phyloP scores from a whole-genome alignment of 2,797 vertebrate species.

The Yasuhikotakia modesta region DNA sequence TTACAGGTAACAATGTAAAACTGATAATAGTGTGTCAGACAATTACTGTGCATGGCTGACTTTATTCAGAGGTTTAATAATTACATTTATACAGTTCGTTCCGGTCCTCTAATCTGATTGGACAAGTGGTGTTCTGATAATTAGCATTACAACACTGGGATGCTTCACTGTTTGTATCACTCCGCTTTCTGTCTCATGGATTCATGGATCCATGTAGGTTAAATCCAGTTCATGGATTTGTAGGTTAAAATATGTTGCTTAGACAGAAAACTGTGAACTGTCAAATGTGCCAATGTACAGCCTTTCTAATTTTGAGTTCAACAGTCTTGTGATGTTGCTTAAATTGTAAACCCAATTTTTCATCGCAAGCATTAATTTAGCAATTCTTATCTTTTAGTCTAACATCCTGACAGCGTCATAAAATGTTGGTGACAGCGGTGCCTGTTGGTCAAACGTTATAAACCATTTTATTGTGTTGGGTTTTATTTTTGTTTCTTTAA shows the following conservation, averaged over 20 bases:
- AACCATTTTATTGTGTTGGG: too few species aligned
- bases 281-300: neutral
- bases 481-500: too few species aligned
- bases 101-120: neutral
- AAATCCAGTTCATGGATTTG: too few species aligned
- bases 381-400: too few species aligned
- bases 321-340: neutral
- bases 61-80: constrained; percentile 6
- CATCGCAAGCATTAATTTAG: neutral
- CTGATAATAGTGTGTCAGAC: constrained; percentile 20
- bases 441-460: too few species aligned
- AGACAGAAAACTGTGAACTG: too few species aligned
- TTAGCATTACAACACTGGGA: neutral
- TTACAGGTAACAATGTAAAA: constrained; percentile 33
- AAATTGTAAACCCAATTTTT: neutral
- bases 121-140: neutral
- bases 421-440: too few species aligned
- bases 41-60: neutral
- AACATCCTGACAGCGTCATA: too few species aligned
- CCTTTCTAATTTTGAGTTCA: neutral
- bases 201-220: too few species aligned
- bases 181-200: neutral
- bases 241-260: too few species aligned
- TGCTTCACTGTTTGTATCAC: neutral
- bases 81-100: constrained; percentile 16